Evolutionary conservation across 2,888 invertebrate species (phyloP).

Genomic region (Phortica okadai): DNA sequence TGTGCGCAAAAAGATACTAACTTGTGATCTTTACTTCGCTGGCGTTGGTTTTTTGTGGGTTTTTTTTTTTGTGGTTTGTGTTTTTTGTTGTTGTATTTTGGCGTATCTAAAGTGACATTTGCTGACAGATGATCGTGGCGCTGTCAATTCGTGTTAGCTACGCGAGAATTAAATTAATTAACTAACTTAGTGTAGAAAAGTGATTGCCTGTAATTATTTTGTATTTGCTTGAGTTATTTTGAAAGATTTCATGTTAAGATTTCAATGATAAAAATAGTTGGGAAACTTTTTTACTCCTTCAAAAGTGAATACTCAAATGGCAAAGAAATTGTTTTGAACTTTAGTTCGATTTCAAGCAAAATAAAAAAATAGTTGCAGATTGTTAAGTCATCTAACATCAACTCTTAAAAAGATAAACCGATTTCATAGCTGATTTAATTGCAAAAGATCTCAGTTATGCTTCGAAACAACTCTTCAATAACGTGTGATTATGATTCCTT

Average conservation of each 20-base stretch:
- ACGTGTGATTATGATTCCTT: too few species aligned
- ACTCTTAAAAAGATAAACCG: too few species aligned
- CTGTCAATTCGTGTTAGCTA: constrained; percentile 8
- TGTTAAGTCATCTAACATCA: too few species aligned
- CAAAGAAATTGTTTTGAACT: too few species aligned
- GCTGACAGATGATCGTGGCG: constrained; percentile 55
- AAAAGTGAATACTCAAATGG: background rate
- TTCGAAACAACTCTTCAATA: too few species aligned
- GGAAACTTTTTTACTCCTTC: background rate
- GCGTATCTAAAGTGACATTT: constrained; percentile 70
- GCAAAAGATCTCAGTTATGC: too few species aligned
- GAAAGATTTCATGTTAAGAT: background rate
- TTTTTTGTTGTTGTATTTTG: constrained; percentile 50
- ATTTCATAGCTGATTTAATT: too few species aligned
- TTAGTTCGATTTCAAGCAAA: too few species aligned
- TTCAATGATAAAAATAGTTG: background rate
- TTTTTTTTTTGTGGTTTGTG: constrained; percentile 3
- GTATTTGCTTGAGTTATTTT: background rate
- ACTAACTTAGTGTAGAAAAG: constrained; percentile 9
- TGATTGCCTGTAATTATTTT: constrained; percentile 32
- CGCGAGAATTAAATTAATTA: constrained; percentile 27
- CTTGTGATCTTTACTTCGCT: background rate
- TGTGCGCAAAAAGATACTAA: constrained; percentile 49
- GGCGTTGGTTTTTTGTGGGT: background rate
- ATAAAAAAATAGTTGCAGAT: too few species aligned